Percentiles rank a stretch among this genome's conserved stretches.
Evolutionary conservation across 2,113 vertebrate species (phyloP).

Genomic region (Lycaon pictus): DNA sequence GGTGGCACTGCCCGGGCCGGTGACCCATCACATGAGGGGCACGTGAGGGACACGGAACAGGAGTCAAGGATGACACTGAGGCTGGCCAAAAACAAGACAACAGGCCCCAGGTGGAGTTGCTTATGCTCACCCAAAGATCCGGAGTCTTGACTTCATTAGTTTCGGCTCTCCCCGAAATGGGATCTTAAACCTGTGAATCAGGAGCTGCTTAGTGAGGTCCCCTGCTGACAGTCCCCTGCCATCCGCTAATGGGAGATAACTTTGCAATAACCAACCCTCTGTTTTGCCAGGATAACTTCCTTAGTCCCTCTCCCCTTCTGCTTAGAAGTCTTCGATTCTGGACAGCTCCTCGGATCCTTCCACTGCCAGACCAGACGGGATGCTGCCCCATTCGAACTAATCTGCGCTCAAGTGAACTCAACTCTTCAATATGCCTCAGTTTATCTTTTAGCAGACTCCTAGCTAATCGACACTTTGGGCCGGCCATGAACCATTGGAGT

Average conservation of each 20-base stretch:
- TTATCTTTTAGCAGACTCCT: background rate
- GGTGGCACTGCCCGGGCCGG: too few species aligned
- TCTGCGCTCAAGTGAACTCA: background rate
- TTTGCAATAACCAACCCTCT: background rate
- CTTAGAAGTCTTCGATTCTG: background rate
- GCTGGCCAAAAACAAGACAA: background rate
- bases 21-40: accelerated
- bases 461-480: background rate
- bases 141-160: background rate
- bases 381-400: background rate
- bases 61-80: accelerated
- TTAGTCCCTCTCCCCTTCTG: background rate
- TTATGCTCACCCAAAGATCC: background rate
- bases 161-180: background rate
- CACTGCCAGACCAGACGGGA: background rate
- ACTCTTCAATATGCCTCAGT: background rate
- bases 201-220: background rate
- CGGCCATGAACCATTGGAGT: background rate
- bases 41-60: accelerated
- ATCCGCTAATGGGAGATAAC: background rate
- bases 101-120: background rate
- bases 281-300: background rate
- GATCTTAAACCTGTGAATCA: background rate
- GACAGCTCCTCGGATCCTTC: background rate
- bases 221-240: background rate